Base-by-base conservation (phyloP, 2,888 invertebrate species). In the Helobdella robusta region DNA sequence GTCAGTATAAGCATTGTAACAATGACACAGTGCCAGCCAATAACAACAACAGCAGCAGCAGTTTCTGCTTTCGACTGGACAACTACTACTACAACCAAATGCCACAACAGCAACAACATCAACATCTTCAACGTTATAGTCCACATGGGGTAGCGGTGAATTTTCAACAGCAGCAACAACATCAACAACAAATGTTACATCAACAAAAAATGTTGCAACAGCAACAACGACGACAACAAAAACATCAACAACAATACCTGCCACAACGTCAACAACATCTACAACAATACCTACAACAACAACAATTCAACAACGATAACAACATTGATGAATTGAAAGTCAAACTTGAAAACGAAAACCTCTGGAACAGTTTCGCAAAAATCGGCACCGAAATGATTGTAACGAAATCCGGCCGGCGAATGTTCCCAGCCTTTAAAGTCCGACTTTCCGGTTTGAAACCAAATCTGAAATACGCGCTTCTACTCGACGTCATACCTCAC, bases 341-440 rank as follows among this genome's bases (percentile, higher is more conserved):
- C 40, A 65, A 8, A 20, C 59, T 59, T 44, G 46, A 25, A n/a
- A 65, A 46, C 62, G 15, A 62, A 20, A 34, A 62, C 4, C 3
- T 62, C 18, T 62, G 62, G 62, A 20, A 62, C 1, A 1, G 30
- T 11, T 62, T 62, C 23, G 20, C 18, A 5, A 20, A 34, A 18
- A n/a, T 62, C 4, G 62, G 62, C 25, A 44, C 40, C 8, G 62
- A 62, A 25, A 62, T 62, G 62, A 62, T 62, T 11, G 28, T 62
- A 2, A 62, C 62, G 5, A 46, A 50, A 34, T 3, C 50, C 5
- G 62, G 62, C 84, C 93, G 94, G 75, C 87, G 92, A 56, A 92
- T 94, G 91, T 94, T 93, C 78, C 94, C 94, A 0, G 86, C 88
- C 0, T 82, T 92, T 70, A 86, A 89, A 73, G 82, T 90, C 35